Conservation (phyloP, 23 tunicate genomes). For the Ascidia mentula region DNA sequence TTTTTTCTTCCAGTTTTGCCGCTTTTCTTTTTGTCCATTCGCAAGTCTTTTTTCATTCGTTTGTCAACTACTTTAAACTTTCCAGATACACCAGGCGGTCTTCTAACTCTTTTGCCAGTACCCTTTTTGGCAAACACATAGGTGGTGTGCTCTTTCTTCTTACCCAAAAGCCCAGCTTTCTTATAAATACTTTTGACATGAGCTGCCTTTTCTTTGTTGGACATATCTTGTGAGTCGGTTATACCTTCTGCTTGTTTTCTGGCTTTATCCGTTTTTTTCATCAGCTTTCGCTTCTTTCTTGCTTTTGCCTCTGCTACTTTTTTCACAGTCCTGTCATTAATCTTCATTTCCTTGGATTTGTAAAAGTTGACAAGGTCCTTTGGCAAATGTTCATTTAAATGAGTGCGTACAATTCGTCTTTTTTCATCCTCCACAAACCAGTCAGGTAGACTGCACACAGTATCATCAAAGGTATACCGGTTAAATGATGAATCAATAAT, state of each 20-base stretch:
- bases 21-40: constrained; percentile 44
- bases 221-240: constrained; percentile 65
- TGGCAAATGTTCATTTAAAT: constrained; percentile 48
- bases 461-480: constrained; percentile 86
- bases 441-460: constrained; percentile 69
- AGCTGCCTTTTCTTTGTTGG: constrained; percentile 76
- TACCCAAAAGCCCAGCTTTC: constrained; percentile 80
- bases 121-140: constrained; percentile 89
- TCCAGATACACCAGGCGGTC: constrained; percentile 94
- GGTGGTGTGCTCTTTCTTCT: constrained; percentile 87
- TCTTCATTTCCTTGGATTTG: constrained; percentile 46
- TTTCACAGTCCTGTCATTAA: constrained; percentile 87
- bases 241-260: constrained; percentile 75
- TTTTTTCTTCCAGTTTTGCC: background rate
- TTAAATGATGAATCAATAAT: constrained; percentile 85
- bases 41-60: constrained; percentile 95
- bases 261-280: constrained; percentile 79
- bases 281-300: constrained; percentile 55
- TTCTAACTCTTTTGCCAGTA: constrained; percentile 73
- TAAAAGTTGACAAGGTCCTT: constrained; percentile 53
- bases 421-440: constrained; percentile 96
- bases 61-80: constrained; percentile 88
- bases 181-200: constrained; percentile 82
- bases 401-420: constrained; percentile 21
- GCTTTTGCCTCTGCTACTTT: constrained; percentile 98